phyloP scores from a whole-genome alignment of 2,888 invertebrate genomes.

The Nycteola revayana region DNA sequence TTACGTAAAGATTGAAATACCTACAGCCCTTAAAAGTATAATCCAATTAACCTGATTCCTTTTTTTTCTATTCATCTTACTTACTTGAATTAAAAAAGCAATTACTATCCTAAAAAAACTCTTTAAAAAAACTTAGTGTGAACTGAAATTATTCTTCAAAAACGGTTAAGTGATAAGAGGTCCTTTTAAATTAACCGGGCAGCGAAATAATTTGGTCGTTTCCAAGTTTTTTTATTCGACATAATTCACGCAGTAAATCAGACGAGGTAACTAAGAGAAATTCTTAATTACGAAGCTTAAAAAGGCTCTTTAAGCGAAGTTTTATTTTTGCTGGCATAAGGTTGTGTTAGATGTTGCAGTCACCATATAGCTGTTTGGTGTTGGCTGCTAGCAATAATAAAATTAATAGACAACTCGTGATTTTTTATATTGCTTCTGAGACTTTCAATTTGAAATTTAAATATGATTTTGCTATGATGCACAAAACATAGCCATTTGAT shows the following conservation, averaged over 20 bases:
- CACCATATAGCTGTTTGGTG: no score
- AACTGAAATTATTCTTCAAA: conserved; percentile 36
- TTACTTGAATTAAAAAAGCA: conserved; percentile 2
- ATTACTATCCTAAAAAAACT: conserved; percentile 8
- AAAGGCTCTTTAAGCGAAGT: conserved; percentile 46
- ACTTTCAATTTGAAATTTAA: no score
- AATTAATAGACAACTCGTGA: no score
- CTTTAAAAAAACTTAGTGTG: conserved; percentile 18
- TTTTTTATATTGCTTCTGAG: no score
- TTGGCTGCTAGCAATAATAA: no score
- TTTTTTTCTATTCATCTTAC: not conserved
- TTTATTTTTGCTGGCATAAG: conserved; percentile 46
- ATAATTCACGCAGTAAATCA: conserved; percentile 66
- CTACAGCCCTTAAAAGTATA: no score
- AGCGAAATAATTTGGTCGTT: conserved; percentile 42
- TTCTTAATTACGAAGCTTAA: conserved; percentile 64
- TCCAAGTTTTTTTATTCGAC: conserved; percentile 40
- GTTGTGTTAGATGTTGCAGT: no score
- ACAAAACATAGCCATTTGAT: no score
- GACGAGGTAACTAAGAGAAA: conserved; percentile 57
- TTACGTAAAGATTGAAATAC: no score
- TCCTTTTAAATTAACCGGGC: conserved; percentile 47
- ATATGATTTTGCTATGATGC: no score
- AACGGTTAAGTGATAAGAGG: conserved; percentile 47
- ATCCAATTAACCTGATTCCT: no score